Conservation (phyloP, 2,113 vertebrate species). For the Hypomesus transpacificus region DNA sequence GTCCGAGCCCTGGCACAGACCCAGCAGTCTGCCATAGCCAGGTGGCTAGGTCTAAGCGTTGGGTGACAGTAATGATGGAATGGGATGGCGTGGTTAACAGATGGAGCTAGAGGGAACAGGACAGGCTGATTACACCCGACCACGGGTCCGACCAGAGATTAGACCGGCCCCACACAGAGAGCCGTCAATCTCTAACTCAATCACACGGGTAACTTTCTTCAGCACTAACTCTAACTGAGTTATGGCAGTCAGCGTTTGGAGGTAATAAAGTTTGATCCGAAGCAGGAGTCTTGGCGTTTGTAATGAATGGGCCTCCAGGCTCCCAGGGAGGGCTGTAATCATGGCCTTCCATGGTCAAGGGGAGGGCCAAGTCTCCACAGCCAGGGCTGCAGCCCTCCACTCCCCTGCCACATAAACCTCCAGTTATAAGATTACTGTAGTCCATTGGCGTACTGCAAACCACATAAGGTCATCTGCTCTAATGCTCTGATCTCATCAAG, state of each 20-base stretch:
- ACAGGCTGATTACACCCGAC: constrained; percentile 10
- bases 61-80: constrained; percentile 40
- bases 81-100: constrained; percentile 27
- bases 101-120: constrained; percentile 30
- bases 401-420: neutral
- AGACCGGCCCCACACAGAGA: neutral
- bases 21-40: neutral
- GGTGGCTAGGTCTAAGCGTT: constrained; percentile 1
- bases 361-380: constrained; percentile 14
- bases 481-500: no score
- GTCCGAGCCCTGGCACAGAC: neutral
- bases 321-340: constrained; percentile 43
- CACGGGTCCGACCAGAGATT: constrained; percentile 9
- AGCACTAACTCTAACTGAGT: constrained; percentile 34
- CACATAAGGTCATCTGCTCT: no score
- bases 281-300: constrained; percentile 30
- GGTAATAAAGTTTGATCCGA: constrained; percentile 45
- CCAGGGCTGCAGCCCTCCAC: neutral
- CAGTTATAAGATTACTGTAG: neutral
- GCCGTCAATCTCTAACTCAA: constrained; percentile 32
- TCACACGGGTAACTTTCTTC: constrained; percentile 8
- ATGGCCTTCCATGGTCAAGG: constrained; percentile 24
- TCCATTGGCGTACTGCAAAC: no score
- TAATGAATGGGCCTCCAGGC: constrained; percentile 29
- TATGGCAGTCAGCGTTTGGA: constrained; percentile 21